These are phyloP conservation scores for Enteromius mattozi DNA, from an alignment of 2,797 vertebrate species.

Conservation along the genomic window DNA sequence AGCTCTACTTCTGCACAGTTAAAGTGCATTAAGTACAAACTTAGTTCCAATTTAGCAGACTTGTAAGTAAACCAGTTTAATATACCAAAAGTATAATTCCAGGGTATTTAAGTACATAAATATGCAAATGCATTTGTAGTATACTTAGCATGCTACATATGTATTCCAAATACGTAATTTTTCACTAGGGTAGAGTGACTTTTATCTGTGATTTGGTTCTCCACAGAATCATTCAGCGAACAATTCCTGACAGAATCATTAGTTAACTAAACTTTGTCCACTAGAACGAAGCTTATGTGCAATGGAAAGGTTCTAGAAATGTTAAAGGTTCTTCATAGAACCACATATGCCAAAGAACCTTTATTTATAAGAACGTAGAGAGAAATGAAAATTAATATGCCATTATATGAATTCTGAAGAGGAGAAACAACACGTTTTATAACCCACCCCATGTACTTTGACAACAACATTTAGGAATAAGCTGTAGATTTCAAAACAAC, in stretches of 20 bases:
- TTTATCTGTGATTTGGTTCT: neutral
- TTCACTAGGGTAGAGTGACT: neutral
- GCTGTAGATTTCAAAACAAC: neutral
- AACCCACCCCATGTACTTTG: neutral
- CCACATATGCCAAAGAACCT: neutral
- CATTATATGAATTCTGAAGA: neutral
- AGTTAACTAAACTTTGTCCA: neutral
- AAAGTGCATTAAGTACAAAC: neutral
- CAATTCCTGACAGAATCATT: neutral
- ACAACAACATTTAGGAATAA: neutral
- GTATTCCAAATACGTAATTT: neutral
- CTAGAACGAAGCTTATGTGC: neutral
- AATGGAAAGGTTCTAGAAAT: neutral
- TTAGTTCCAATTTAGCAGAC: neutral
- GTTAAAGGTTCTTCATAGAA: neutral
- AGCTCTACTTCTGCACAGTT: neutral
- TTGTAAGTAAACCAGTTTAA: neutral
- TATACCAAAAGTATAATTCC: neutral
- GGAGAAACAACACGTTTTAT: neutral
- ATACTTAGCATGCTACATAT: neutral
- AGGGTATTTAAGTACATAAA: neutral
- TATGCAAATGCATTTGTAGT: neutral
- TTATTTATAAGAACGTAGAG: neutral
- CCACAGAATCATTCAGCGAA: neutral
- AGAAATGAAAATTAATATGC: neutral